Percentiles rank a stretch among this genome's conserved stretches.
phyloP scores from a whole-genome alignment of 2,113 vertebrate species.

The Phocoena sinus region DNA sequence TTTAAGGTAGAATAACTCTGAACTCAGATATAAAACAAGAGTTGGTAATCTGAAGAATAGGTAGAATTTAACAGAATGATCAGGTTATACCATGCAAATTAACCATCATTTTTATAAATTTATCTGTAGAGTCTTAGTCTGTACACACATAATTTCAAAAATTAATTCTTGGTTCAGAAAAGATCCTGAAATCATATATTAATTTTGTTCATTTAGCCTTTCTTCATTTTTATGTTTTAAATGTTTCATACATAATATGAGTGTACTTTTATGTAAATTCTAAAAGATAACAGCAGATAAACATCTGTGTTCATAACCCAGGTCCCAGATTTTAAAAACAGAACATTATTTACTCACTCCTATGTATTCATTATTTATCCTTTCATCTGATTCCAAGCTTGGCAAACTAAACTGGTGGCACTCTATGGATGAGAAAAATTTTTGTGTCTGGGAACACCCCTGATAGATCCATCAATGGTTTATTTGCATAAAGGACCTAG shows the following conservation, averaged over 20 bases:
- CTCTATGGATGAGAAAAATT: not conserved
- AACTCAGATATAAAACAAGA: not conserved
- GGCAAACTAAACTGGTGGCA: not conserved
- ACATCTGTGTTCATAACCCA: not conserved
- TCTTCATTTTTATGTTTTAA: slow-evolving; percentile 24
- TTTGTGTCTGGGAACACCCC: not conserved
- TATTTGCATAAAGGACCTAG: not conserved
- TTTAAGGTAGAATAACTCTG: not conserved
- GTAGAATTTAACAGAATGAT: not conserved
- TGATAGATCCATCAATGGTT: not conserved
- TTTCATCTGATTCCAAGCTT: not conserved
- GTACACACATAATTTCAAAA: not conserved
- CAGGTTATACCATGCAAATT: not conserved
- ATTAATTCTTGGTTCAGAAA: not conserved
- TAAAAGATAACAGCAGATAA: not conserved
- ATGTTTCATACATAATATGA: not conserved
- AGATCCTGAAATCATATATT: not conserved
- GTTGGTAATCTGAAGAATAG: not conserved
- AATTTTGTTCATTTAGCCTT: not conserved
- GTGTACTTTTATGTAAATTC: not conserved
- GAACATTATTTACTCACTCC: not conserved
- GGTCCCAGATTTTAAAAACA: not conserved
- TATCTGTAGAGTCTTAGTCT: not conserved
- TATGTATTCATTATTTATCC: not conserved
- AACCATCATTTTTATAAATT: not conserved